Evolutionary conservation across 1,140 invertebrate species (phyloP), one percentile per base, ranked within the genome.

Genomic region (Magallana angulata): DNA sequence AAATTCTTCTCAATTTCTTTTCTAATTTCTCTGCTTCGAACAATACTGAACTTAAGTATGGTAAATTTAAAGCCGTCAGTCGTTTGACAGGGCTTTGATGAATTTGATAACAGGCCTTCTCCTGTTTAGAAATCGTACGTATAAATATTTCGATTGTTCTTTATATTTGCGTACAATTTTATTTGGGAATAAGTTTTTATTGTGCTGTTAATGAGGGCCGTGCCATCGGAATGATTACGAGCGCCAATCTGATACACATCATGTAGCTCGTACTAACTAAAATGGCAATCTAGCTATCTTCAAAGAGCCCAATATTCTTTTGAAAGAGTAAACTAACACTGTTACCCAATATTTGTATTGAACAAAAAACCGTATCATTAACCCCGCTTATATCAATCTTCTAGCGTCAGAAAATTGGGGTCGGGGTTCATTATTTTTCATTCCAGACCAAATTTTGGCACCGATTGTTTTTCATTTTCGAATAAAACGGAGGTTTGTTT

Each of bases 401-500:
- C 24, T 30, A 76, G 24, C 36, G 68, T 76, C 36, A 76, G 68
- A 16, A 30, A 76, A 76, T 76, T 76, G 68, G 68, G 68, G 18
- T 76, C 68, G 24, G 12, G 24, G 68, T 76, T 76, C 68, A 76
- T 30, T 30, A 36, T 12, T 30, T 76, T 11, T 76, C 68, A 76
- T 76, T 76, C 68, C 68, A 76, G 68, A 76, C 68, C 68, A 76
- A 76, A 76, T 36, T 76, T 76, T 76, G 68, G 68, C 68, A 76
- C 68, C 68, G 68, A 76, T 76, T 76, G 68, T 76, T 76, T 71
- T 30, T 48, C 36, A 48, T 48, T 48, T 36, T 64, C 60, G 14
- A 18, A 64, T 5, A 64, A 30, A 71, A 76, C 24, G 68, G 24
- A 8, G 24, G 24, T 30, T 30, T 36, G 68, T 76, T 76, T 76